Conservation (phyloP, 2,113 vertebrate species). For the Rhea pennata region DNA sequence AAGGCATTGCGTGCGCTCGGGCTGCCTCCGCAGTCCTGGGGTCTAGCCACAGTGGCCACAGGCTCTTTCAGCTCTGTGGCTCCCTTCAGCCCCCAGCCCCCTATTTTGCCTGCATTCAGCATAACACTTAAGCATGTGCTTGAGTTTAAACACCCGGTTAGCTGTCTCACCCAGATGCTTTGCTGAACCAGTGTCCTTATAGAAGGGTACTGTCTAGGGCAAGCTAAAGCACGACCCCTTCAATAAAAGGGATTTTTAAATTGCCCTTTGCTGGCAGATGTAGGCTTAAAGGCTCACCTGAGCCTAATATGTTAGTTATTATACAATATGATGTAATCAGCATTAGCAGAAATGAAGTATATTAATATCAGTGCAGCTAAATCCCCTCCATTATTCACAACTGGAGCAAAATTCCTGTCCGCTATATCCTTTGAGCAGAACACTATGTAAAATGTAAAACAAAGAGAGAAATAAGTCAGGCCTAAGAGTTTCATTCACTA, state of each 20-base stretch:
- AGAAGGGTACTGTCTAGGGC: background rate
- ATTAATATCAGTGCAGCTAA: background rate
- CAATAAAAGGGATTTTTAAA: background rate
- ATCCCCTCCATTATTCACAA: background rate
- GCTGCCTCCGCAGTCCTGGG: no score
- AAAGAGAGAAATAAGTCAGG: background rate
- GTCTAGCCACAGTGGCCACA: no score
- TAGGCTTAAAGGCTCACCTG: rapidly evolving
- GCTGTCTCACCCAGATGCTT: background rate
- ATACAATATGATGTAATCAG: background rate
- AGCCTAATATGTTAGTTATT: background rate
- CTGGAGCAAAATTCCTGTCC: background rate
- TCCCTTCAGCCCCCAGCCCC: rapidly evolving
- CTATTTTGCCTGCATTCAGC: rapidly evolving
- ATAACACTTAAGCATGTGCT: rapidly evolving
- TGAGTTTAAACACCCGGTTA: background rate
- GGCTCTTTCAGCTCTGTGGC: no score
- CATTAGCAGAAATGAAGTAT: background rate
- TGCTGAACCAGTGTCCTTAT: background rate
- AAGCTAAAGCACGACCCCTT: background rate
- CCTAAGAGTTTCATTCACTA: background rate
- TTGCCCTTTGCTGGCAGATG: rapidly evolving
- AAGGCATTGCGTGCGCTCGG: no score
- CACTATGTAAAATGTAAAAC: background rate
- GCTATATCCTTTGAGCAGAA: background rate